Evolutionary conservation across 2,113 vertebrate genomes (phyloP), one percentile per base, ranked within the genome.

Genomic region (Archocentrus centrarchus): DNA sequence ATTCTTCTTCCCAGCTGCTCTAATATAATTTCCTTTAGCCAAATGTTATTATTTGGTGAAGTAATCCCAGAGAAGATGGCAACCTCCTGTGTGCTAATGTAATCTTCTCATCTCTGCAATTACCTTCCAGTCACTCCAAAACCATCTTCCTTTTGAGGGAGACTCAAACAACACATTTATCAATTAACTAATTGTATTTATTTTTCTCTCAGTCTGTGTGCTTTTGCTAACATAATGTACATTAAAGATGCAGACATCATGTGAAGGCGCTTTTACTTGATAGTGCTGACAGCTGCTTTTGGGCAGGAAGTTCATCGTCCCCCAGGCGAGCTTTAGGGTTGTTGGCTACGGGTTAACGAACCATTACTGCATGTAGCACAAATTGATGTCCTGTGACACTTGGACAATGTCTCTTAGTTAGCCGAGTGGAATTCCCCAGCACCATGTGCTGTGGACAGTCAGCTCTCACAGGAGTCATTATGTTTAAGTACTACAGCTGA

Each of bases 1-100:
- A 76, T 85, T 88, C 66, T 82, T 89, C 80, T 77, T 85, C 66
- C 76, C 87, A 88, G 89, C 88, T 92, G 89, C 93, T 86, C 76
- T 94, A 95, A 96, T 94, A 90, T 61, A 93, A 95, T 96, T 94
- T 94, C 85, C 91, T 93, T 90, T 75, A 86, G 88, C 89, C 84
- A 96, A 95, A 96, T 94, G 92, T 93, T 93, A 91, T 96, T 95
- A 95, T 94, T 95, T 92, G 59, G 83, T 91, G 91, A 89, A 92
- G 87, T 92, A 91, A 95, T 93, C 89, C 86, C 84, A 90, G 79
- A 82, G 85, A 84, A 90, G 84, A 93, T 88, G 84, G 92, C 93
- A 92, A 84, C 89, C 88, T 93, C 77, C 91, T 94, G 88, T 81
- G 61, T 76, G 60, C 79, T 95, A 95, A 95, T 95, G 85, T 84